Evolutionary conservation across 2,888 invertebrate genomes (phyloP), one percentile per base, ranked within the genome.

Genomic region (Chymomyza procnemis): DNA sequence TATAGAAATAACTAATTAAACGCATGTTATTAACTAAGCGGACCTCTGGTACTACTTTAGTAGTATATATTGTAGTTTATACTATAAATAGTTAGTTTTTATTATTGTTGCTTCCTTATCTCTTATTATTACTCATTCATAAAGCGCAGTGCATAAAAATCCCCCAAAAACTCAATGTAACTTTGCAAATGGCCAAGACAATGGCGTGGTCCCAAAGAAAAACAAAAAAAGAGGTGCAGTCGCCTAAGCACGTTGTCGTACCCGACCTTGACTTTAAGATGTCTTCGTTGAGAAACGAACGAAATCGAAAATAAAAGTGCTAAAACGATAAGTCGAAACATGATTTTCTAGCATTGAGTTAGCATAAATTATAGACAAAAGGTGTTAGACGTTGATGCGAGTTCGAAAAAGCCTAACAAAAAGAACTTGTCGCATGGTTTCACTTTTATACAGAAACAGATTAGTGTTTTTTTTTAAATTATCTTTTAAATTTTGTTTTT

Each of bases 291-390:
- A n/a, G 59, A 26, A 67, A 73, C 59, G 81, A n/a, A n/a, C n/a
- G n/a, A n/a, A n/a, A n/a, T n/a, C n/a, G n/a, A 82, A 82, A 82
- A 73, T 72, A 82, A 82, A 61, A 86, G 81, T 85, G 81, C 67
- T 79, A 80, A 78, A 76, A 76, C 86, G 86, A 63, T 69, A 83
- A 81, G 83, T 56, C 46, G 6, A 54, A 47, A 61, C 60, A 52
- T 54, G 54, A 67, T 58, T 71, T 74, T 18, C 54, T 14, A 21
- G 72, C 66, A 76, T 79, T 65, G 71, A 52, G n/a, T 84, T 84
- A 84, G 75, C 81, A 84, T 81, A 78, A 83, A 78, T 80, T 81
- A 77, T 69, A 67, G 34, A 41, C 34, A 41, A 41, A 26, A 41
- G 34, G 34, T 41, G 34, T 41, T 41, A 41, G 34, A 41, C 12